Percentiles rank a stretch among this genome's conserved stretches.
Conservation (phyloP, 1,140 invertebrate species). For the Drosophila littoralis region DNA sequence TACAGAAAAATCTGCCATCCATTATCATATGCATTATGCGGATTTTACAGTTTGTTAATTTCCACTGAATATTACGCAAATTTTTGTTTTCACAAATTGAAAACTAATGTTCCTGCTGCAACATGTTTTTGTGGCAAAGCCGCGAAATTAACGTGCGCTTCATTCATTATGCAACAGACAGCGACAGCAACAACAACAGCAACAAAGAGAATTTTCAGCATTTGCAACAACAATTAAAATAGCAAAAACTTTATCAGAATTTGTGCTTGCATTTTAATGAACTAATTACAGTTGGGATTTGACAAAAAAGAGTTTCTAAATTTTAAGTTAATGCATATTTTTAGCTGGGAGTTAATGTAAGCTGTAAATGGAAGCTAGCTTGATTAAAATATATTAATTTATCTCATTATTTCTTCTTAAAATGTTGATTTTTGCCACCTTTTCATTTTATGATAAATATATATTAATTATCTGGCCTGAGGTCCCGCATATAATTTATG, state of each 20-base stretch:
- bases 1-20: not conserved
- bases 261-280: conserved; percentile 24
- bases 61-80: conserved; percentile 17
- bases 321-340: no score
- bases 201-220: not conserved
- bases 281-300: conserved; percentile 24
- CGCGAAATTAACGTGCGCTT: conserved; percentile 25
- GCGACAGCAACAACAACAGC: not conserved
- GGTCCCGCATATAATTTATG: no score
- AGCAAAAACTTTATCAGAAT: not conserved
- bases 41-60: conserved; percentile 34
- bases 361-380: no score
- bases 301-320: not conserved
- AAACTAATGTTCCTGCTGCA: conserved; percentile 39
- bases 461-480: no score
- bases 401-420: no score
- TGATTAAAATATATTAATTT: no score
- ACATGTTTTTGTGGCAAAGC: conserved; percentile 34
- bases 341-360: no score
- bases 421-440: no score
- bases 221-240: no score
- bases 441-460: no score
- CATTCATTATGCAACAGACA: conserved; percentile 28
- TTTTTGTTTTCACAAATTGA: conserved; percentile 45
- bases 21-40: conserved; percentile 28